phyloP scores from a whole-genome alignment of 2,113 vertebrate species.

The Rhizomys pruinosus region DNA sequence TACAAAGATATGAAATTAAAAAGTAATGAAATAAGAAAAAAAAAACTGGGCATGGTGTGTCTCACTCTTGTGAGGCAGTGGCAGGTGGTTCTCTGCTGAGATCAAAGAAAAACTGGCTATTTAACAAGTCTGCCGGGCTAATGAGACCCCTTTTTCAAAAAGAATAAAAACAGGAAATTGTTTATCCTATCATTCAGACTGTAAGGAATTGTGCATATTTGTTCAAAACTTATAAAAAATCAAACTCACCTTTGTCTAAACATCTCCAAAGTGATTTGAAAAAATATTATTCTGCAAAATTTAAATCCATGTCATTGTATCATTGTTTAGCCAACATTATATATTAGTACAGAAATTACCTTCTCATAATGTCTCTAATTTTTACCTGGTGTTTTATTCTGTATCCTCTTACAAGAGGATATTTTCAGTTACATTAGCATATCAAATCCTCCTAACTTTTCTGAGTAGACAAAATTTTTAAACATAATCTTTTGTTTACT shows the following conservation, averaged over 20 bases:
- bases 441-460: not conserved
- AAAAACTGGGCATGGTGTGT: too few relatives aligned
- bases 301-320: not conserved
- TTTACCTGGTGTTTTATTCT: not conserved
- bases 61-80: too few relatives aligned
- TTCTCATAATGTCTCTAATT: not conserved
- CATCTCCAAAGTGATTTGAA: not conserved
- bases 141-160: too few relatives aligned
- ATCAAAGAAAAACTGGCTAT: too few relatives aligned
- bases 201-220: not conserved
- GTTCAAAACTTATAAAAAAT: not conserved
- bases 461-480: not conserved
- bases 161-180: constrained; percentile 21
- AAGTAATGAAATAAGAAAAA: too few relatives aligned
- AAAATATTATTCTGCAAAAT: not conserved
- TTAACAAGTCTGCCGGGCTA: too few relatives aligned
- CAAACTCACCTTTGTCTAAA: not conserved
- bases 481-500: not conserved
- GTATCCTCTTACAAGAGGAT: not conserved
- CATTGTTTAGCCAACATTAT: not conserved
- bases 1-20: not conserved
- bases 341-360: not conserved
- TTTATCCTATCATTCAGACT: not conserved
- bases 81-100: too few relatives aligned
- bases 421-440: not conserved